These are phyloP conservation scores for Bhutanitis thaidina DNA, from an alignment of 2,888 invertebrate species.

Conservation along the genomic window DNA sequence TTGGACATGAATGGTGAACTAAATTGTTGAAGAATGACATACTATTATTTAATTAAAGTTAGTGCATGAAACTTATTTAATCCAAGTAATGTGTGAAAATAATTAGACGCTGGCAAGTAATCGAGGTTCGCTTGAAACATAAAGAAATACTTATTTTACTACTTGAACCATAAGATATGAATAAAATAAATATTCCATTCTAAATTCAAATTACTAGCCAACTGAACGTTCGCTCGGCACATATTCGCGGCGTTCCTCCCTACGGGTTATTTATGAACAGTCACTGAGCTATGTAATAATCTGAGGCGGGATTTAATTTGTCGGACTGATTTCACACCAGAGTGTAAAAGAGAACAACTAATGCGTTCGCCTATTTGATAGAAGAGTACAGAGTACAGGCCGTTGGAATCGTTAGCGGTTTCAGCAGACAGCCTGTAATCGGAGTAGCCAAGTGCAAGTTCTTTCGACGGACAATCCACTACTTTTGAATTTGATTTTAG, in stretches of 20 bases:
- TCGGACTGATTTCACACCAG: slow-evolving; percentile 85
- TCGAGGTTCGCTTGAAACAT: no score
- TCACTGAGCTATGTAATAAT: slow-evolving; percentile 86
- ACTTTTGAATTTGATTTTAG: not conserved
- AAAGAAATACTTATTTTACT: no score
- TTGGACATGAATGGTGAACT: no score
- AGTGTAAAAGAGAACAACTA: slow-evolving; percentile 39
- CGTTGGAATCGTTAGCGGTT: slow-evolving; percentile 62
- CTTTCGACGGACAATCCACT: not conserved
- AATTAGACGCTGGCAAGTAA: no score
- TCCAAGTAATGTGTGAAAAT: no score
- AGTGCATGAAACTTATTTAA: no score
- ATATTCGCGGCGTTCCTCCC: slow-evolving; percentile 46
- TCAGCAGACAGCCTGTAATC: slow-evolving; percentile 40
- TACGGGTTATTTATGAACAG: slow-evolving; percentile 83
- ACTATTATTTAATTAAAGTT: no score
- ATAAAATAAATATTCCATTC: slow-evolving; percentile 26
- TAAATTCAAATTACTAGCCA: slow-evolving; percentile 35
- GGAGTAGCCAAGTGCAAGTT: slow-evolving; percentile 1
- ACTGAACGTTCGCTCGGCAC: slow-evolving; percentile 37
- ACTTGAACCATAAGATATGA: not conserved
- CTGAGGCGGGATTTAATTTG: slow-evolving; percentile 86
- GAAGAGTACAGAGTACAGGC: slow-evolving; percentile 33
- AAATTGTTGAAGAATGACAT: no score
- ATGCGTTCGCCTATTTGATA: slow-evolving; percentile 23